Conservation (phyloP, 2,797 vertebrate species). For the Gymnothorax javanicus region DNA sequence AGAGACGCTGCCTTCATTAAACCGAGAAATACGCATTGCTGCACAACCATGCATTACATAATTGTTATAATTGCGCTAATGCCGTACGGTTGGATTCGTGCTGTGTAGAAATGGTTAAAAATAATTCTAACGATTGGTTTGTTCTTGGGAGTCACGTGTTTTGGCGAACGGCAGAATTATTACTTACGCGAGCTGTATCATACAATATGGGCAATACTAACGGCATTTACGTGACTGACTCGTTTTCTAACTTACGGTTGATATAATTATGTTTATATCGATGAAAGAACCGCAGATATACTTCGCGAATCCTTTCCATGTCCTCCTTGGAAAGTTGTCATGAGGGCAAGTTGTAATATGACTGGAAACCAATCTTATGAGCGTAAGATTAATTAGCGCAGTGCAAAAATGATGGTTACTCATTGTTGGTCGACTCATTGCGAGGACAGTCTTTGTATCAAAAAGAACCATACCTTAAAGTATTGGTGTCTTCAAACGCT, state of each 20-base stretch:
- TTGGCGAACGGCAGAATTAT: conserved; percentile 55
- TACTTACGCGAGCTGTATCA: background rate
- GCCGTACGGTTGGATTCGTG: background rate
- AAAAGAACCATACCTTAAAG: background rate
- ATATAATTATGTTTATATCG: background rate
- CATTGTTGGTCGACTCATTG: background rate
- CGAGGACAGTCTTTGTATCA: background rate
- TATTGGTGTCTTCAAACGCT: background rate
- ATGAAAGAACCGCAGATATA: background rate
- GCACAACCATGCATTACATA: background rate
- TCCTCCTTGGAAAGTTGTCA: background rate
- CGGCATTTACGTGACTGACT: background rate
- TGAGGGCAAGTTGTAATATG: background rate
- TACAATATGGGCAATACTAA: background rate
- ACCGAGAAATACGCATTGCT: background rate
- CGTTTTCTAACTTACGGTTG: background rate
- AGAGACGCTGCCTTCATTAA: background rate
- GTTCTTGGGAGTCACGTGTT: conserved; percentile 60
- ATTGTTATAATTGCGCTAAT: background rate
- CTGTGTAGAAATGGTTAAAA: conserved; percentile 68
- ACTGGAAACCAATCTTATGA: background rate
- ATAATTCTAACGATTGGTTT: conserved; percentile 61
- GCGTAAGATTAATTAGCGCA: background rate
- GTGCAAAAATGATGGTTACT: background rate
- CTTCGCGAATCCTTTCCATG: background rate